Conservation (phyloP, 2,888 invertebrate genomes). For the Agonopterix heracliana region DNA sequence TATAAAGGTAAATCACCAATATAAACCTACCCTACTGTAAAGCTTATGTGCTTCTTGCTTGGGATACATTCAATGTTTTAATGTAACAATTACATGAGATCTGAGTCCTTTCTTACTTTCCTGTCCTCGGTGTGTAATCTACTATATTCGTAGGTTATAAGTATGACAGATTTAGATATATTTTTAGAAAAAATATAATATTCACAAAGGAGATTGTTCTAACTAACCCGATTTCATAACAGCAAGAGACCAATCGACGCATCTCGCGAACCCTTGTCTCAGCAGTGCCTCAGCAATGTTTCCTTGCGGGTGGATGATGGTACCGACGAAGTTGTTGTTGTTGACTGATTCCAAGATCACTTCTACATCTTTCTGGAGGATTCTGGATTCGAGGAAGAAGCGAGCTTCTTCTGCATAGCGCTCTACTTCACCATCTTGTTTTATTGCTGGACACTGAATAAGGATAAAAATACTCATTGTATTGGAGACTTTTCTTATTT, state of each 20-base stretch:
- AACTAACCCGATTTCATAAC: conserved; percentile 60
- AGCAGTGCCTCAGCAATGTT: conserved; percentile 96
- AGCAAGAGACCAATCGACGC: conserved; percentile 74
- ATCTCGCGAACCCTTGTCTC: conserved; percentile 93
- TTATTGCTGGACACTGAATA: conserved; percentile 84
- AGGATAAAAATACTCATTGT: conserved; percentile 19
- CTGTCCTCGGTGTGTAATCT: too few relatives aligned
- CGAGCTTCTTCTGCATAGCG: conserved; percentile 91
- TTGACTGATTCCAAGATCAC: conserved; percentile 93
- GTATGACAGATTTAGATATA: background rate
- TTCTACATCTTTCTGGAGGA: conserved; percentile 94
- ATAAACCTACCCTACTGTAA: too few relatives aligned
- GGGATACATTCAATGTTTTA: background rate
- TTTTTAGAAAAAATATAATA: background rate
- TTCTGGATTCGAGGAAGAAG: conserved; percentile 92
- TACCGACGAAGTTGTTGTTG: conserved; percentile 95
- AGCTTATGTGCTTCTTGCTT: background rate
- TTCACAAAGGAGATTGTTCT: background rate
- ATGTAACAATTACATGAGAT: too few relatives aligned
- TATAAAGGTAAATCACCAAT: too few relatives aligned
- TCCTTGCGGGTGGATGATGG: conserved; percentile 91
- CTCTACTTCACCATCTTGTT: conserved; percentile 83
- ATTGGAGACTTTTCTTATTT: background rate
- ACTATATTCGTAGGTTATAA: too few relatives aligned
- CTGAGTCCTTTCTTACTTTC: too few relatives aligned